Evolutionary conservation across 2,888 invertebrate species (phyloP), one percentile per base, ranked within the genome.

Genomic region (Euzetes globulus): DNA sequence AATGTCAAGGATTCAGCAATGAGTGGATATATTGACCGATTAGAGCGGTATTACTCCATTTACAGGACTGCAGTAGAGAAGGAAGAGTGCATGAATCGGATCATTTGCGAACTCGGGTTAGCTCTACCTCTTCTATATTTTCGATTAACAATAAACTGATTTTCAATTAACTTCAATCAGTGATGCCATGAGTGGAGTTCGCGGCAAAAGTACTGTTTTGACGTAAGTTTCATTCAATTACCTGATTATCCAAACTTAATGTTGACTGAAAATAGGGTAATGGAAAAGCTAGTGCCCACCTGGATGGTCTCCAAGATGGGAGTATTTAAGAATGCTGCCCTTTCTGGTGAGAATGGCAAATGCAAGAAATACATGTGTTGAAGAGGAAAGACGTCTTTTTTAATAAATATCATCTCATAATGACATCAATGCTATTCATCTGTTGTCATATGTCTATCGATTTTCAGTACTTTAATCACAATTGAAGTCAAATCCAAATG

Each of bases 11-110:
- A 76, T 19, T 47, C 75, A 27, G 71, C 75, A 60, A 71, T 79
- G 63, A 76, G 72, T 63, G 77, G 77, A 41, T 79, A 79, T 72
- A 76, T 76, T 11, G 79, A 79, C 33, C 76, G 76, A 68, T 55
- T 79, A 22, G 79, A 79, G 25, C 72, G 75, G 58, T 79, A 79
- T 72, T 79, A 78, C 60, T 76, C 78, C 1, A 71, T 79, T 13
- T 79, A 79, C 71, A 78, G 77, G 33, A 77, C 77, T 17, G 79
- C 79, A 6, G 77, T 79, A 0, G 78, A 79, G 52, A 78, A 77
- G 47, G 79, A 79, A 72, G 79, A 79, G 58, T 79, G 79, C 75
- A 79, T 79, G 79, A 79, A 79, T 72, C 75, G 79, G 73, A 77
- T 79, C 65, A 77, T 79, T 27, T 79, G 79, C 68, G 79, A 79